These are phyloP conservation scores for Ranitomeya imitator DNA, from an alignment of 2,113 vertebrate species.

Conservation along the genomic window DNA sequence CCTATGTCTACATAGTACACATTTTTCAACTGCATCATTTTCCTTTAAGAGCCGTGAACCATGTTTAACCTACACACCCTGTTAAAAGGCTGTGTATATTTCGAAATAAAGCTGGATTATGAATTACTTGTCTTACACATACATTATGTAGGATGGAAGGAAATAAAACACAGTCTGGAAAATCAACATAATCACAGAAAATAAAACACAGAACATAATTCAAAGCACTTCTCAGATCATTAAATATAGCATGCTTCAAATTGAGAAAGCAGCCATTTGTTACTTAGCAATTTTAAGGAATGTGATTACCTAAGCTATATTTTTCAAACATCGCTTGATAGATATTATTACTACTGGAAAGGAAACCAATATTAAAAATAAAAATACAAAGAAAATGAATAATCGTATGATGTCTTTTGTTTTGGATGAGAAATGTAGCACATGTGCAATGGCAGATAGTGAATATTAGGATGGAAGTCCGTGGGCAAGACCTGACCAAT, in stretches of 20 bases:
- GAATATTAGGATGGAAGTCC: background rate
- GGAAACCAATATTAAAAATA: background rate
- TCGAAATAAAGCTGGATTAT: background rate
- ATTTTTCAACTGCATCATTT: background rate
- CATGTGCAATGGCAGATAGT: background rate
- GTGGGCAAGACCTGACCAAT: background rate
- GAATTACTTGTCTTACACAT: background rate
- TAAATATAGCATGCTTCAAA: slow-evolving; percentile 9
- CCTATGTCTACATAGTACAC: background rate
- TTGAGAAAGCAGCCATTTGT: slow-evolving; percentile 21
- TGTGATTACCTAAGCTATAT: slow-evolving; percentile 17
- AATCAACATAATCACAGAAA: slow-evolving; percentile 7
- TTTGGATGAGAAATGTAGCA: background rate
- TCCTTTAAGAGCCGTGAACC: background rate
- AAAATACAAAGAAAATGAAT: background rate
- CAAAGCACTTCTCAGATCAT: background rate
- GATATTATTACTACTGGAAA: slow-evolving; percentile 7
- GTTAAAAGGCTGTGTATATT: background rate
- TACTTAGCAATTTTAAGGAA: slow-evolving; percentile 24
- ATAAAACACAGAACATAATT: slow-evolving; percentile 18
- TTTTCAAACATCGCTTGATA: slow-evolving; percentile 12
- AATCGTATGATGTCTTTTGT: background rate
- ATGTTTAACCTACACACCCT: background rate
- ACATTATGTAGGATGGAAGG: background rate
- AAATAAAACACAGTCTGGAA: background rate